These are phyloP conservation scores for Eurypyga helias DNA, from an alignment of 2,113 vertebrate genomes.

Conservation along the genomic window DNA sequence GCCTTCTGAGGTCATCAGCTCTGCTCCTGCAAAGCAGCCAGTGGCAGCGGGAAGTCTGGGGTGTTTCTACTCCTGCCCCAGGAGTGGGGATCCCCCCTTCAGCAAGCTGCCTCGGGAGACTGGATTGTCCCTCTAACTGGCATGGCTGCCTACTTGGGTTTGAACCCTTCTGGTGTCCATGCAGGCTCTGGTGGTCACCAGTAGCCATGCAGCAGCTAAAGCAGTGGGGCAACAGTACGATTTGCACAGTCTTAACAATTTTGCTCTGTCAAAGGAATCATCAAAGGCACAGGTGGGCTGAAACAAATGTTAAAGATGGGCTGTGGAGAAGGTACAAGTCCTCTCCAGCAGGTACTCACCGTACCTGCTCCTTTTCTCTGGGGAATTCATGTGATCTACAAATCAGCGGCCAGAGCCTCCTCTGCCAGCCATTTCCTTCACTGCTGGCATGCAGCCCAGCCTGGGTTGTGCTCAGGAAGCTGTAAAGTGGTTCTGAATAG, in stretches of 20 bases:
- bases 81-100: rapidly evolving
- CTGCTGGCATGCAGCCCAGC: conserved; percentile 19
- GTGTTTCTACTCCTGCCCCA: neutral
- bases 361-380: neutral
- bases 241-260: neutral
- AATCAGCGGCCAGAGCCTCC: neutral
- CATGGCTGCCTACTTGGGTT: neutral
- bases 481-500: conserved; percentile 52
- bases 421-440: conserved; percentile 5
- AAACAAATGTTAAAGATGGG: neutral
- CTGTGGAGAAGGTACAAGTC: neutral
- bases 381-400: neutral
- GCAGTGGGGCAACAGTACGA: rapidly evolving
- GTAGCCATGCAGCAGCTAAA: neutral
- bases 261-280: neutral
- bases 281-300: neutral
- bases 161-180: neutral
- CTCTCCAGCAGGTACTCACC: neutral
- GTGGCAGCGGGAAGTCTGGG: neutral
- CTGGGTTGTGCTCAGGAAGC: conserved; percentile 32
- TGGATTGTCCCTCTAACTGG: rapidly evolving
- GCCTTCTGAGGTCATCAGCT: neutral
- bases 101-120: neutral
- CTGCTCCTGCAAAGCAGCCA: neutral
- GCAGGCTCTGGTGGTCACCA: neutral